Base-by-base conservation (phyloP, 2,888 invertebrate genomes). In the Ophion costatus region DNA sequence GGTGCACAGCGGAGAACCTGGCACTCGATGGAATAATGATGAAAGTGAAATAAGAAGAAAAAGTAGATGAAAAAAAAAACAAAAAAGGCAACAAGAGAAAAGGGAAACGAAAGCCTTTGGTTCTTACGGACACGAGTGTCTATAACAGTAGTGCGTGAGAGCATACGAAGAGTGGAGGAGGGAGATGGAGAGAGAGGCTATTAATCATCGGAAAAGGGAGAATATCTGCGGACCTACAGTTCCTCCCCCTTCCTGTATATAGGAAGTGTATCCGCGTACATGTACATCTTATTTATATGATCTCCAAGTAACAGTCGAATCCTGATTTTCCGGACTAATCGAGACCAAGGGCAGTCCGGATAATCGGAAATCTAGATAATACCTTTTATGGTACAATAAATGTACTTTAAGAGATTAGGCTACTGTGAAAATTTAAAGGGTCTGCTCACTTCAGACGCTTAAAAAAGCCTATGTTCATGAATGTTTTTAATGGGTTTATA, bases 131-230 rank as follows among this genome's bases (percentile, higher is more conserved):
- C n/a, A 20, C 24, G 24, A 59, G 71, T 57, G 11, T 7, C 38
- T 71, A 45, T 29, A 67, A 59, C 59, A 51, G 83, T 45, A 80
- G 51, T 57, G 9, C 29, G 59, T 64, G 20, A 24, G 59, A 59
- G 11, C 5, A 42, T 61, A 42, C 24, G 61, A 24, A 74, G 70
- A 24, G 80, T 14, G 51, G 78, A 38, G 29, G 29, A 45, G 78
- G 66, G 74, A 75, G 66, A 57, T 57, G 29, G 75, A n/a, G 51
- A 80, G 78, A 70, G 42, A 69, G 73, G 29, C 29, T 33, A 86
- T 88, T 88, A 89, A 89, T 90, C 89, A 91, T 90, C 77, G 59
- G 51, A 51, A 33, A 61, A 67, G 70, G 71, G 67, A 56, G 45
- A 77, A 63, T 66, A 63, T 57, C 73, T 77, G 61, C 66, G 61